phyloP scores from a whole-genome alignment of 2,888 invertebrate genomes.

The Drosophila differens region DNA sequence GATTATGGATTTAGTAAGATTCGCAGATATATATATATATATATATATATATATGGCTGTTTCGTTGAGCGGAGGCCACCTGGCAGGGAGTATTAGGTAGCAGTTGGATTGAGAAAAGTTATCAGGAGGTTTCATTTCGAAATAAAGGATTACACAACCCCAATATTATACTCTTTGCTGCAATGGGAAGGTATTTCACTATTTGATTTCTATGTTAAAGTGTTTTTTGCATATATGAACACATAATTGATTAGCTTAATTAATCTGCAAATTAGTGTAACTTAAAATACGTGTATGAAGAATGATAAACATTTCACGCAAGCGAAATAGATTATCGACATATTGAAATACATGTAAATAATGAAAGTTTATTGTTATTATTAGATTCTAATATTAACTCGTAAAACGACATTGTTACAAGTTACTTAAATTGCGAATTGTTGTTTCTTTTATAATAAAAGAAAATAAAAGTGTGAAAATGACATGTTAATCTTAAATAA shows the following conservation, averaged over 20 bases:
- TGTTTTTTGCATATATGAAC: slow-evolving; percentile 18
- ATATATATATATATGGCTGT: neutral
- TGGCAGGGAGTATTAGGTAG: neutral
- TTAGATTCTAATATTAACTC: slow-evolving; percentile 51
- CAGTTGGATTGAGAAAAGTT: neutral
- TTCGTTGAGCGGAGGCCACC: neutral
- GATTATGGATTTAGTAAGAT: neutral
- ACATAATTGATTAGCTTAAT: slow-evolving; percentile 28
- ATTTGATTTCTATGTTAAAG: slow-evolving; percentile 23
- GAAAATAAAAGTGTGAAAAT: slow-evolving; percentile 25
- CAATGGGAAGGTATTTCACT: neutral
- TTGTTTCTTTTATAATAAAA: slow-evolving; percentile 68
- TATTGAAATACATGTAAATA: slow-evolving; percentile 58
- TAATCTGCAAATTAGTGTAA: slow-evolving; percentile 20
- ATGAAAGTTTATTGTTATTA: slow-evolving; percentile 60
- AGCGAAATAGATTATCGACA: slow-evolving; percentile 16
- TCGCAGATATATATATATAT: neutral
- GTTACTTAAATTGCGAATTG: slow-evolving; percentile 58
- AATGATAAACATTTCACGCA: slow-evolving; percentile 12
- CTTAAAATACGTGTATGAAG: neutral
- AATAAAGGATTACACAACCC: neutral
- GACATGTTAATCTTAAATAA: slow-evolving; percentile 51
- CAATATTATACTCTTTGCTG: neutral
- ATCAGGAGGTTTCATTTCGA: neutral
- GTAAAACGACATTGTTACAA: slow-evolving; percentile 64